Conservation (phyloP, 2,888 invertebrate species). For the Agriopis aurantiaria region DNA sequence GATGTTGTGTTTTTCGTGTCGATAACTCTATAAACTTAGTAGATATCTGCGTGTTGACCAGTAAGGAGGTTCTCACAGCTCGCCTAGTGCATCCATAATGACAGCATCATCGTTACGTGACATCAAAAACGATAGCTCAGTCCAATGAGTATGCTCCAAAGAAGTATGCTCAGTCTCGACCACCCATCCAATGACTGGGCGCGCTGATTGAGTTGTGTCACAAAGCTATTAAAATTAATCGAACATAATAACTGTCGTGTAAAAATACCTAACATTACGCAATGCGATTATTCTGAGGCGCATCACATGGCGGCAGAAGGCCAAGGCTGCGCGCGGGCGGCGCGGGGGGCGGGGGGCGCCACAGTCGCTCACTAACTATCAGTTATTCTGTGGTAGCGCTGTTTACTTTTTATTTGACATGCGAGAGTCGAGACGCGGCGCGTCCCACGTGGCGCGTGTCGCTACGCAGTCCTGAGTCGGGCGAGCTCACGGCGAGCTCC, state of each 20-base stretch:
- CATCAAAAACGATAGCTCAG: too few species aligned
- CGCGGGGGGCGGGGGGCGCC: slow-evolving; percentile 35
- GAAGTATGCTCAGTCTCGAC: too few species aligned
- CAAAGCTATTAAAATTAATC: slow-evolving; percentile 26
- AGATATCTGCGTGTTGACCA: too few species aligned
- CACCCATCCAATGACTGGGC: too few species aligned
- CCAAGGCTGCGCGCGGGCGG: slow-evolving; percentile 63
- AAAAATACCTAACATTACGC: slow-evolving; percentile 36
- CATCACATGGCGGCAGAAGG: slow-evolving; percentile 53
- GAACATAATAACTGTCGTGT: slow-evolving; percentile 33
- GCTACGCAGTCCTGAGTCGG: not conserved
- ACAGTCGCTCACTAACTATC: slow-evolving; percentile 24
- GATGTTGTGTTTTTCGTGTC: too few species aligned
- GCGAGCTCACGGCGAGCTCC: slow-evolving; percentile 21
- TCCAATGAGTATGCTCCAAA: too few species aligned
- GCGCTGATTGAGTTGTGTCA: not conserved
- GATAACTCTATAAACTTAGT: too few species aligned
- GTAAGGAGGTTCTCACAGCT: too few species aligned
- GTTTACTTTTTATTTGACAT: slow-evolving; percentile 37
- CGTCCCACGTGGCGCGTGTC: slow-evolving; percentile 22
- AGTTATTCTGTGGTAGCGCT: slow-evolving; percentile 13
- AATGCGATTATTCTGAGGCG: slow-evolving; percentile 31
- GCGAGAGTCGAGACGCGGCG: slow-evolving; percentile 26
- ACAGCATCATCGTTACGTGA: too few species aligned
- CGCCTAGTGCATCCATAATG: too few species aligned